Percentiles rank a stretch among this genome's conserved stretches.
Evolutionary conservation across 2,113 vertebrate genomes (phyloP).

Genomic region (Brachypodius melanocephalos): DNA sequence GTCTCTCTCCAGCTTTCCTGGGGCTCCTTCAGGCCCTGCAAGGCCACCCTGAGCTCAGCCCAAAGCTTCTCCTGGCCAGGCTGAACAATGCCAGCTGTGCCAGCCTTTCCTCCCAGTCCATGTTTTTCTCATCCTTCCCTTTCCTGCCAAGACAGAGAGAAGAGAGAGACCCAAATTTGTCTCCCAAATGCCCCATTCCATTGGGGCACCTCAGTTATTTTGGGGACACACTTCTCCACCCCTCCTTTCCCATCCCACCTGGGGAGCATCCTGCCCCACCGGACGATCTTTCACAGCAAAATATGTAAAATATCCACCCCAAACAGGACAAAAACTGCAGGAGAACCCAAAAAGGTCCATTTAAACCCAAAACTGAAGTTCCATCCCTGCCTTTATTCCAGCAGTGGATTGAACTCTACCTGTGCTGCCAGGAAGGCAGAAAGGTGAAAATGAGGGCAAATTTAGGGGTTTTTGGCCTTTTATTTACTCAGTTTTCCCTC

Average conservation of each 20-base stretch:
- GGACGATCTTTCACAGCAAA: not conserved
- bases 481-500: not conserved
- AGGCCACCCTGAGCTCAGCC: not conserved
- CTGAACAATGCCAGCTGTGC: not conserved
- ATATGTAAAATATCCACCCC: not conserved
- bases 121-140: not conserved
- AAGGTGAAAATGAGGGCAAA: constrained; percentile 67
- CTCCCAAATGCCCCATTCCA: not conserved
- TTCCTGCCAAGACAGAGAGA: not conserved
- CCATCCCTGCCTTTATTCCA: not conserved
- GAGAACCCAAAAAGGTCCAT: not conserved
- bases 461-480: constrained; percentile 7
- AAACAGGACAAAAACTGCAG: not conserved
- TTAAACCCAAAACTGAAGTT: not conserved
- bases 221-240: not conserved
- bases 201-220: not conserved
- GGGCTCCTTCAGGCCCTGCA: not conserved
- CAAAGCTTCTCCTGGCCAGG: not conserved
- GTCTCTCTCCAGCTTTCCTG: not conserved
- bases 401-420: not conserved
- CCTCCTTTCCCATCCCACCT: not conserved
- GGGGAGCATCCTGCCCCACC: not conserved
- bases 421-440: constrained; percentile 5
- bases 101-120: not conserved
- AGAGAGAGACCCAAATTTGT: not conserved